phyloP scores from a whole-genome alignment of 2,888 invertebrate species.

The Rutpela maculata region DNA sequence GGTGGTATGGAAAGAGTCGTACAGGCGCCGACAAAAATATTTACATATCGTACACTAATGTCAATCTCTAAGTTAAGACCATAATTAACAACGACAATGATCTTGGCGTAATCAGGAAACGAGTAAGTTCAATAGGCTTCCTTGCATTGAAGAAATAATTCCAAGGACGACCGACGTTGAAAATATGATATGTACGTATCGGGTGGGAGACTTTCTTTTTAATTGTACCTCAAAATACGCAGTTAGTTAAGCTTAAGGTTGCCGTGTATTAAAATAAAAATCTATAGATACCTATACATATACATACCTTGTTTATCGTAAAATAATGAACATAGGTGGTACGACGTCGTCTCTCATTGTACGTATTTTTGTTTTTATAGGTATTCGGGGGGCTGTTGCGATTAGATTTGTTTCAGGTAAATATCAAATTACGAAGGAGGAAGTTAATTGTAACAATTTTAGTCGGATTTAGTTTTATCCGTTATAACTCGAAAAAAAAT shows the following conservation, averaged over 20 bases:
- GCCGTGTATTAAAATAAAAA: not conserved
- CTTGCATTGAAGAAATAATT: not conserved
- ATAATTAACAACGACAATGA: slow-evolving; percentile 20
- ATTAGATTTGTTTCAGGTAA: no score
- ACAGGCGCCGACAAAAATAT: slow-evolving; percentile 77
- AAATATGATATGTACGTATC: not conserved
- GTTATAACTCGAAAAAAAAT: no score
- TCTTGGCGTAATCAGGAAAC: slow-evolving; percentile 5
- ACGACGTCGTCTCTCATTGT: no score
- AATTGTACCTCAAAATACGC: slow-evolving; percentile 10
- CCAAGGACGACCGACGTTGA: not conserved
- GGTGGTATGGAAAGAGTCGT: slow-evolving; percentile 69
- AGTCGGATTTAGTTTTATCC: no score
- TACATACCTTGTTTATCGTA: not conserved
- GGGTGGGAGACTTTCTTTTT: slow-evolving; percentile 13
- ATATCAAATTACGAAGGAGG: no score
- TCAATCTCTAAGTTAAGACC: slow-evolving; percentile 53
- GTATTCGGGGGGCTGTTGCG: no score
- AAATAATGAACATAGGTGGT: no score
- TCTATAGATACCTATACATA: no score
- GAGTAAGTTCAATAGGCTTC: not conserved
- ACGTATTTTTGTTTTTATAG: no score
- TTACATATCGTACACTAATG: slow-evolving; percentile 72
- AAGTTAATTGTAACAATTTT: no score
- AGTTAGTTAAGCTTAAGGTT: not conserved